phyloP scores from a whole-genome alignment of 2,888 invertebrate genomes.

The Latrodectus hesperus region DNA sequence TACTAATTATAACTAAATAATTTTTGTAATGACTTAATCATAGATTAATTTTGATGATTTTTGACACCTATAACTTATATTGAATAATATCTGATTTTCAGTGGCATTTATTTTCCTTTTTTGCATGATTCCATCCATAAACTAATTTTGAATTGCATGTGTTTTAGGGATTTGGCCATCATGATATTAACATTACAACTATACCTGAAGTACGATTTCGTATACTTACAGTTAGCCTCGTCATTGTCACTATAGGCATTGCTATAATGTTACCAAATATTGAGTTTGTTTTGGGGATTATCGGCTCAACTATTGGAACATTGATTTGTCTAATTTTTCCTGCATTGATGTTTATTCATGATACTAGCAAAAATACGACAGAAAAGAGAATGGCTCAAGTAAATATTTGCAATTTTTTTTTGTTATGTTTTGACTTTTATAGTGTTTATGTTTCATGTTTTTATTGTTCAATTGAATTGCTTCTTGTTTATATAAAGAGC shows the following conservation, averaged over 20 bases:
- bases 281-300: slow-evolving; percentile 91
- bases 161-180: slow-evolving; percentile 65
- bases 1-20: too few relatives aligned
- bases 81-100: neutral
- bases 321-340: slow-evolving; percentile 95
- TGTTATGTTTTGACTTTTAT: too few relatives aligned
- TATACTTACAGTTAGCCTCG: slow-evolving; percentile 86
- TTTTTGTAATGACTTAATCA: too few relatives aligned
- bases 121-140: too few relatives aligned
- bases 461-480: too few relatives aligned
- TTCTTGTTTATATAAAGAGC: too few relatives aligned
- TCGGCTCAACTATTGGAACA: slow-evolving; percentile 96
- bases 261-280: slow-evolving; percentile 91
- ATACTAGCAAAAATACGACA: slow-evolving; percentile 88
- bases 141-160: slow-evolving; percentile 30
- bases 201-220: slow-evolving; percentile 91
- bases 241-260: slow-evolving; percentile 83
- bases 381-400: slow-evolving; percentile 89
- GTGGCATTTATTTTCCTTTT: too few relatives aligned
- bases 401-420: slow-evolving; percentile 64
- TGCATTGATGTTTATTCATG: slow-evolving; percentile 88
- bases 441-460: too few relatives aligned
- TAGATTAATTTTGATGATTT: too few relatives aligned
- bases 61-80: too few relatives aligned
- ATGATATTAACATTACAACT: slow-evolving; percentile 75